Base-by-base conservation (phyloP, 2,797 vertebrate species). In the Pantherophis vulpinus region DNA sequence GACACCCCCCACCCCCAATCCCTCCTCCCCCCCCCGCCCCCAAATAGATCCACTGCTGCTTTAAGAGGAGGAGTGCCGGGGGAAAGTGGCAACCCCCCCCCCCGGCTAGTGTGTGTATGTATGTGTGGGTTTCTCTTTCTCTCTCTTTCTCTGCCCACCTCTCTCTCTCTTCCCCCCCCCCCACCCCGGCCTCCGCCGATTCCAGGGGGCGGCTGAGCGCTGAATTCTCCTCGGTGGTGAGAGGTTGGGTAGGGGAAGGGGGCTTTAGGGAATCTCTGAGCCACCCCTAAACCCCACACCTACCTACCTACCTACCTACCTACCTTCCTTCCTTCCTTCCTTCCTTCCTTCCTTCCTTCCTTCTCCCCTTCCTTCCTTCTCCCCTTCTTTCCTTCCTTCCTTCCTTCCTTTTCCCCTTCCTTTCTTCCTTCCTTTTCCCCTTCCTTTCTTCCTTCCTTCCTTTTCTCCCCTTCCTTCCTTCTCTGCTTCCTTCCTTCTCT, bases 41-140 rank as follows among this genome's bases (percentile, higher is more conserved):
- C 58, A 47, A 87, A 60, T 25, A 60, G 92, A 60, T 59, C 86
- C 47, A 9, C 92, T 47, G 60, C 88, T 56, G 92, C 92, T 90
- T 90, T 93, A 90, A 90, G 88, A 58, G 92, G 89, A 89, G 91
- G 92, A 63, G 92, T 51, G 59, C 8, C 12, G 20, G 88, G 60
- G 61, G 86, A 25, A 70, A 59, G n/a, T 61, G 89, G 58, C 89
- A 79, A 74, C 10, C 47, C 47, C 5, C 47, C 51, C 51, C 89
- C 86, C 83, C 58, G 27, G 27, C 55, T 61, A 66, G 47, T 55
- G 47, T 32, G 16, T 61, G 13, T 89, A 12, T 47, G 8, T 58
- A 10, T 86, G 27, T 42, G 12, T 23, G 2, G 37, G 6, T 23
- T 37, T 47, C 66, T 32, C 86, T 14, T 12, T 51, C 66, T 32